These are phyloP conservation scores for Todiramphus chloris DNA, from an alignment of 2,113 vertebrate genomes.

Conservation along the genomic window DNA sequence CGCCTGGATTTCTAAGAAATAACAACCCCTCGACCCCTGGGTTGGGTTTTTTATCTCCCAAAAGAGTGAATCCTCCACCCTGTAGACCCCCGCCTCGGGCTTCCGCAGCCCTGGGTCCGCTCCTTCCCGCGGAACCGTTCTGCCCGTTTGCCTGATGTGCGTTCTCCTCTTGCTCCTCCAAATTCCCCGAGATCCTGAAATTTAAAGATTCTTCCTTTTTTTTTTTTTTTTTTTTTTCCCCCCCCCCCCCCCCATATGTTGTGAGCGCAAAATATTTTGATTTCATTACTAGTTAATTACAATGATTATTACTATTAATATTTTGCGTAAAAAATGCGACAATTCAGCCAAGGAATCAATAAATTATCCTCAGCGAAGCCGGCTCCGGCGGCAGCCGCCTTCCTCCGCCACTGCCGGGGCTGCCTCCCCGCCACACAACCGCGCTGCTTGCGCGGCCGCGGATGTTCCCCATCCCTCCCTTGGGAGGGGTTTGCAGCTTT, in stretches of 20 bases:
- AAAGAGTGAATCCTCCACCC: not conserved
- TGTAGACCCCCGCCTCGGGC: no score
- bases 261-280: not conserved
- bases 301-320: not conserved
- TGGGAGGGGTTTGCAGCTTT: not conserved
- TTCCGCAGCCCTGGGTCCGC: not conserved
- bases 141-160: not conserved
- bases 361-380: not conserved
- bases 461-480: not conserved
- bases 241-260: not conserved
- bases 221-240: not conserved
- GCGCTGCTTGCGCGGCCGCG: not conserved
- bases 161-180: not conserved
- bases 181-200: not conserved
- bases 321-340: not conserved
- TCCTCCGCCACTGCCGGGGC: not conserved
- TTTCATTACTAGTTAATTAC: not conserved
- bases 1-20: not conserved
- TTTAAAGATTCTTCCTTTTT: not conserved
- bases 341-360: not conserved
- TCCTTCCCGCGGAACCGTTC: not conserved
- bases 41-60: not conserved
- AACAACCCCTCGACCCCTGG: not conserved
- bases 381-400: not conserved
- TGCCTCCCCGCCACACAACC: not conserved